Conservation (phyloP, 1,140 invertebrate genomes). For the Drosophila murphyi region DNA sequence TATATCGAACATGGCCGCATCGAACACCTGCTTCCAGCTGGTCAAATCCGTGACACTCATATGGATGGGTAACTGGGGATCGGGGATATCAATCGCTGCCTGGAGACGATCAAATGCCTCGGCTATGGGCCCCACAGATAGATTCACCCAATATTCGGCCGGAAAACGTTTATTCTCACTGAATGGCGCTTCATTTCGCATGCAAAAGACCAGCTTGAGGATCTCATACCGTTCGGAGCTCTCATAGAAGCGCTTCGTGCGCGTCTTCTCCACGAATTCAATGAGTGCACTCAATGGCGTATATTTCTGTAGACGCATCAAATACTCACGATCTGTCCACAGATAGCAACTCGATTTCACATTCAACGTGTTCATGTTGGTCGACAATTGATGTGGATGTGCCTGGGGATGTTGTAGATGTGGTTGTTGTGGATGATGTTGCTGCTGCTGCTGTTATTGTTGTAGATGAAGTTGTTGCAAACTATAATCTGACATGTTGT, state of each 20-base stretch:
- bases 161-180: constrained; percentile 81
- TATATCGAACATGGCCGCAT: constrained; percentile 75
- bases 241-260: constrained; percentile 79
- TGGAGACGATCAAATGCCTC: constrained; percentile 76
- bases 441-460: constrained; percentile 11
- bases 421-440: constrained; percentile 27
- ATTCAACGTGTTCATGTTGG: constrained; percentile 63
- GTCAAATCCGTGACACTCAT: constrained; percentile 80
- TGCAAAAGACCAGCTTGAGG: constrained; percentile 80
- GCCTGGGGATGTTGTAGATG: constrained; percentile 45
- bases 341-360: constrained; percentile 66
- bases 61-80: constrained; percentile 78
- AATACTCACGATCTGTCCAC: constrained; percentile 74
- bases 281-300: constrained; percentile 74
- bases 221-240: constrained; percentile 79
- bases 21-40: constrained; percentile 82
- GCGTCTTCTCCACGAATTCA: constrained; percentile 80
- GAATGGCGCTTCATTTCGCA: constrained; percentile 78
- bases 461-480: constrained; percentile 1
- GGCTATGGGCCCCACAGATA: constrained; percentile 77
- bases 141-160: constrained; percentile 78
- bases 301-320: constrained; percentile 81
- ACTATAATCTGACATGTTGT: too few relatives aligned
- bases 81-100: constrained; percentile 78
- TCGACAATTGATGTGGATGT: constrained; percentile 53